Conservation (phyloP, 2,797 vertebrate species). For the Xyrichtys novacula region DNA sequence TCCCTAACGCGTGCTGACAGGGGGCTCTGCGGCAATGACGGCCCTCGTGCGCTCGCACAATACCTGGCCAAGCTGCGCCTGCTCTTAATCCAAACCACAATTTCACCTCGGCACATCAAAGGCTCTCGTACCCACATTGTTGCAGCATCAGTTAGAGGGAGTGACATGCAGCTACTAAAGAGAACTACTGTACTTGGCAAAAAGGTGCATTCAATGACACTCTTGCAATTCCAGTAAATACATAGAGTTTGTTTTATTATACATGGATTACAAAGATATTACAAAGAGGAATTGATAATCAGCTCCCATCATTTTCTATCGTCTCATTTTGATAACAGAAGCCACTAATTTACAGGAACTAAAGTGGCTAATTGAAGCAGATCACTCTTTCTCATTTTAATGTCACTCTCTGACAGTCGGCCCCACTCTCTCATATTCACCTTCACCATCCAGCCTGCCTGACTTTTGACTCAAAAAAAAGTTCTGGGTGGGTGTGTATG, state of each 20-base stretch:
- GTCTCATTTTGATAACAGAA: too few species aligned
- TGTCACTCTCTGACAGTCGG: slow-evolving; percentile 51
- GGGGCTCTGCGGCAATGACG: slow-evolving; percentile 82
- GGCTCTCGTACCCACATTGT: slow-evolving; percentile 75
- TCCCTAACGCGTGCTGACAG: slow-evolving; percentile 89
- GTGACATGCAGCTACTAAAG: slow-evolving; percentile 45
- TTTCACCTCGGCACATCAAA: slow-evolving; percentile 88
- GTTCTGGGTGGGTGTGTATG: slow-evolving; percentile 32
- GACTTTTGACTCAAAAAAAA: slow-evolving; percentile 56
- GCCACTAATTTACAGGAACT: too few species aligned
- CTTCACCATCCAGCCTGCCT: slow-evolving; percentile 63
- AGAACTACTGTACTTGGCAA: slow-evolving; percentile 19
- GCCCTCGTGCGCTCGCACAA: slow-evolving; percentile 81
- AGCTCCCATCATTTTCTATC: slow-evolving; percentile 14
- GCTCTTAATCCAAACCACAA: slow-evolving; percentile 83
- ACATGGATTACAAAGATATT: slow-evolving; percentile 39
- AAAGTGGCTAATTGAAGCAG: too few species aligned
- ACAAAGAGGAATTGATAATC: slow-evolving; percentile 26
- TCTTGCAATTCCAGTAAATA: slow-evolving; percentile 24
- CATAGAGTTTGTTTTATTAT: slow-evolving; percentile 30
- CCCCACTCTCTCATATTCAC: slow-evolving; percentile 67
- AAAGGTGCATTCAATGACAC: slow-evolving; percentile 24
- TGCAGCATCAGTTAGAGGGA: slow-evolving; percentile 67
- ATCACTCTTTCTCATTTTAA: too few species aligned
- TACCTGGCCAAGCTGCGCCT: slow-evolving; percentile 75